Evolutionary conservation across 2,797 vertebrate species (phyloP).

Genomic region (Acipenser transmontanus): DNA sequence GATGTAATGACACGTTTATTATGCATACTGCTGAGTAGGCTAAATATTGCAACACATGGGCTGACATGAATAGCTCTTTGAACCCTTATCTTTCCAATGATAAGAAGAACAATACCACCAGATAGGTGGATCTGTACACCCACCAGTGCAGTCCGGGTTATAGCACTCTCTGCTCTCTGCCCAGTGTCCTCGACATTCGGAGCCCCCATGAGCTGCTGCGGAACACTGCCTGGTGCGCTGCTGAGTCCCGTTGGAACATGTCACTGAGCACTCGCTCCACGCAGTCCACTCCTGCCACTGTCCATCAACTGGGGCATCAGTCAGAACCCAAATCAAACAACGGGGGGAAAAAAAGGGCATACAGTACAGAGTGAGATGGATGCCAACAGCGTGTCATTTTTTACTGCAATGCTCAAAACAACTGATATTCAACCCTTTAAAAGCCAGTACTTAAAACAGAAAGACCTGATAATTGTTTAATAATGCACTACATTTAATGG

Average conservation of each 20-base stretch:
- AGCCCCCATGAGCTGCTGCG: constrained; percentile 89
- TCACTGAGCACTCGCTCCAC: constrained; percentile 97
- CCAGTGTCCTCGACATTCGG: constrained; percentile 96
- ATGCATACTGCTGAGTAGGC: too few relatives aligned
- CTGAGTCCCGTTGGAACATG: constrained; percentile 95
- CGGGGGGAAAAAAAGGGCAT: constrained; percentile 18
- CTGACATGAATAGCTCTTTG: too few relatives aligned
- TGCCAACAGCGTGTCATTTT: not conserved
- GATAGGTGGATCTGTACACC: constrained; percentile 14
- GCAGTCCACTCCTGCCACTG: constrained; percentile 98
- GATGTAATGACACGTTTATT: too few relatives aligned
- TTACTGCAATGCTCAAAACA: not conserved
- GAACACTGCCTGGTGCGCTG: constrained; percentile 92
- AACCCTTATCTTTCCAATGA: too few relatives aligned
- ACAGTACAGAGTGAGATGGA: too few relatives aligned
- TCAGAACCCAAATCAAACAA: too few relatives aligned
- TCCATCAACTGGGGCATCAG: constrained; percentile 77
- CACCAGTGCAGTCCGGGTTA: constrained; percentile 96
- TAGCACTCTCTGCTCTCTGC: constrained; percentile 94
- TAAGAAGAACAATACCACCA: too few relatives aligned
- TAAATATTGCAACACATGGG: too few relatives aligned
- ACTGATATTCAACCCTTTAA: not conserved
- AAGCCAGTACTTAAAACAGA: too few relatives aligned
- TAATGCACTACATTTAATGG: too few relatives aligned
- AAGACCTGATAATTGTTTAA: too few relatives aligned